Conservation (phyloP, 2,888 invertebrate species). For the Villa cingulata region DNA sequence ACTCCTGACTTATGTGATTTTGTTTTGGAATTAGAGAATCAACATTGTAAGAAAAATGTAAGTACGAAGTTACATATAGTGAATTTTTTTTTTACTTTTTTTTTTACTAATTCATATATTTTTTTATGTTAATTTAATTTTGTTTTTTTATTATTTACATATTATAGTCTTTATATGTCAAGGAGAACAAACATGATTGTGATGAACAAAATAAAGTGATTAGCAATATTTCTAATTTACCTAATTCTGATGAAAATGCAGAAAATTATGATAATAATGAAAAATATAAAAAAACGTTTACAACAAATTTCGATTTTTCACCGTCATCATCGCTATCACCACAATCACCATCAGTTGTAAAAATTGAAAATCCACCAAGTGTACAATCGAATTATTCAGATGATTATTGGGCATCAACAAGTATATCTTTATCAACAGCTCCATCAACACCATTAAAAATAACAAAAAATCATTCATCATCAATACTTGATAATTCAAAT, state of each 20-base stretch:
- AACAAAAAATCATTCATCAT: neutral
- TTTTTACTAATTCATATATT: too few relatives aligned
- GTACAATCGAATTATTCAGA: neutral
- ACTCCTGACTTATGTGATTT: conserved; percentile 4
- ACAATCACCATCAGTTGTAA: neutral
- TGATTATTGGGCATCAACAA: neutral
- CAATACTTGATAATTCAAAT: neutral
- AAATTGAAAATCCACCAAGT: neutral
- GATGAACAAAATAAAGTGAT: too few relatives aligned
- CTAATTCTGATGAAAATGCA: too few relatives aligned
- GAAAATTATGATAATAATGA: neutral
- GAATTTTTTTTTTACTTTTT: too few relatives aligned
- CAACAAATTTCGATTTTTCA: neutral
- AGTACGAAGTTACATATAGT: neutral
- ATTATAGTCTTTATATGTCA: neutral
- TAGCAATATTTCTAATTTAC: neutral
- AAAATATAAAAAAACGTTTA: neutral
- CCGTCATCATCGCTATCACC: neutral
- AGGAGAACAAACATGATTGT: too few relatives aligned
- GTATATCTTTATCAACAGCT: conserved; percentile 2
- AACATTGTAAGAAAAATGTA: neutral
- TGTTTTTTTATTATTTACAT: neutral
- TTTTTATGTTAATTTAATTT: too few relatives aligned
- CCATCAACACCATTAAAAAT: conserved; percentile 4
- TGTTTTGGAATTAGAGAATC: neutral